Evolutionary conservation across 2,888 invertebrate genomes (phyloP).

Genomic region (Stenotaenia linearis): DNA sequence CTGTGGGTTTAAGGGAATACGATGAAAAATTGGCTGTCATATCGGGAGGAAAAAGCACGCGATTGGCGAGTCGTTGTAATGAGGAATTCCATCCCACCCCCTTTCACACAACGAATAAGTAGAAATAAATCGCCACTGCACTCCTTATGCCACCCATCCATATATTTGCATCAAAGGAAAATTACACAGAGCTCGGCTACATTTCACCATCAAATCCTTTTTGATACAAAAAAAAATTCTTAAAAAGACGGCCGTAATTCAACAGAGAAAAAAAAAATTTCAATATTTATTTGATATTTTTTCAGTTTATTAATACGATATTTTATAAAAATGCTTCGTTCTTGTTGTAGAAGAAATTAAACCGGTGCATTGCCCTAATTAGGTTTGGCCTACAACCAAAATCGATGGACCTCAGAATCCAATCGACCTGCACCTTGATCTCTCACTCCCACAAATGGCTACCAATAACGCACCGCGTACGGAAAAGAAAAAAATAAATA

Average conservation of each 20-base stretch:
- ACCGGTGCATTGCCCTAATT: slow-evolving; percentile 2
- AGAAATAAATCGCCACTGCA: slow-evolving; percentile 12
- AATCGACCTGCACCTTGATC: slow-evolving; percentile 26
- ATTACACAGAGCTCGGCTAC: not conserved
- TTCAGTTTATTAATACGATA: not conserved
- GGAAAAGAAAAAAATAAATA: not conserved
- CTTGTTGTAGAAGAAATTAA: not conserved
- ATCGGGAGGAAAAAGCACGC: slow-evolving; percentile 14
- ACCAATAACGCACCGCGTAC: slow-evolving; percentile 1
- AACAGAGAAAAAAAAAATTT: not conserved
- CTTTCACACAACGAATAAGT: slow-evolving; percentile 16
- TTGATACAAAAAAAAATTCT: not conserved
- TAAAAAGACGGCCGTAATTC: not conserved
- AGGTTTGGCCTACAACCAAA: slow-evolving; percentile 26
- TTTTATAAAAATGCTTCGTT: not conserved
- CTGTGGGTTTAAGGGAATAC: slow-evolving; percentile 26
- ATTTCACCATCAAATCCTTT: slow-evolving; percentile 24
- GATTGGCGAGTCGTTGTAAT: slow-evolving; percentile 21
- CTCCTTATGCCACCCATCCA: slow-evolving; percentile 23
- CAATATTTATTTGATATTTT: not conserved
- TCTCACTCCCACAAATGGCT: slow-evolving; percentile 17
- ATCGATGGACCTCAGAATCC: slow-evolving; percentile 19
- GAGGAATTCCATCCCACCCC: not conserved
- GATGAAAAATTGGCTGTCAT: slow-evolving; percentile 23
- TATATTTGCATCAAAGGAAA: slow-evolving; percentile 26